Evolutionary conservation across 2,113 vertebrate genomes (phyloP).

Genomic region (Zosterops hypoxanthus): DNA sequence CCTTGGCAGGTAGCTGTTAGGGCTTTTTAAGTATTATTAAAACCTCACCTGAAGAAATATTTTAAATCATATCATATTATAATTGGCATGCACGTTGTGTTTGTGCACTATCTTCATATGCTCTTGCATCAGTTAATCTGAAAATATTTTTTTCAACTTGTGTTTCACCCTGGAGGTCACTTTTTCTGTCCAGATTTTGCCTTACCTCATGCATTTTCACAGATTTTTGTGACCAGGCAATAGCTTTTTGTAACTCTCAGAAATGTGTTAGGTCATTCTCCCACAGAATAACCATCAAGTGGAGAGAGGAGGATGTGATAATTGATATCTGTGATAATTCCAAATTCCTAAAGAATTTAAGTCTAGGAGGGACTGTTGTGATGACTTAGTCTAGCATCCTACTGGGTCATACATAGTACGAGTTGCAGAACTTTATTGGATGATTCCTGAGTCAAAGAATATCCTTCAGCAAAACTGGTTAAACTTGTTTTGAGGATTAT

Average conservation of each 20-base stretch:
- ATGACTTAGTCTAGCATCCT: background rate
- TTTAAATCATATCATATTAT: conserved; percentile 47
- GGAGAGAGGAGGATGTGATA: background rate
- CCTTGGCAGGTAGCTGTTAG: conserved; percentile 47
- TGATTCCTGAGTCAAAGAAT: background rate
- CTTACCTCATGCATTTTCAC: background rate
- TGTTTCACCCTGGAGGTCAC: background rate
- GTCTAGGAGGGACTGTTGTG: background rate
- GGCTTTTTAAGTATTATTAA: conserved; percentile 50
- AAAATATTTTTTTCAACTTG: background rate
- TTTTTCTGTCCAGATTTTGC: background rate
- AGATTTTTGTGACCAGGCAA: background rate
- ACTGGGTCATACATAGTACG: background rate
- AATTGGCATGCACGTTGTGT: background rate
- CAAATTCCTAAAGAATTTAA: background rate
- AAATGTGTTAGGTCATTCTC: background rate
- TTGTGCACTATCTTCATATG: background rate
- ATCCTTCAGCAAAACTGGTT: background rate
- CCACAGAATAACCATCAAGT: background rate
- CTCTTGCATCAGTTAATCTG: background rate
- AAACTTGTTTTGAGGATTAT: background rate
- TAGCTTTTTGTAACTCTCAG: background rate
- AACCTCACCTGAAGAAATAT: conserved; percentile 27
- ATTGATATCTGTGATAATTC: background rate
- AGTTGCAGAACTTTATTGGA: background rate